Evolutionary conservation across 2,888 invertebrate genomes (phyloP), one percentile per base, ranked within the genome.

Genomic region (Trachelus stipa): DNA sequence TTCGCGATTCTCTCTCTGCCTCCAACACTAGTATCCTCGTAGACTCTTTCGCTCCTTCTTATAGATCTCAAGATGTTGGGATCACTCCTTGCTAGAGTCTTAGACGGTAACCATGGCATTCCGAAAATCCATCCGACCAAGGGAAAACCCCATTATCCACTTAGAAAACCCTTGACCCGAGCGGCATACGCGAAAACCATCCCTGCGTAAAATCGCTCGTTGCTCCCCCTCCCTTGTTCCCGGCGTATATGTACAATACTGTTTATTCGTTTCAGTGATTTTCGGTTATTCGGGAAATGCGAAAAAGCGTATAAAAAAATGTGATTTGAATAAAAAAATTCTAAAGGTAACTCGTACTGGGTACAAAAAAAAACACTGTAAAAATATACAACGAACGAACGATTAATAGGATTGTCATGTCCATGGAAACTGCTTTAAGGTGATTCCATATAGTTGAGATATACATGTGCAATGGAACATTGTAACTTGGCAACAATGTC

Each of bases 31-130:
- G 3, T 3, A 33, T 23, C 56, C 11, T 23, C 68, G 71, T 56
- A 37, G 30, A 76, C 31, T 37, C 56, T 56, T 37, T 78, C 76
- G 73, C 78, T 77, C 73, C 34, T 37, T 34, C n/a, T 77, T 68
- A 15, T 2, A 56, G 23, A 56, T 56, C 23, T 56, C 56, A 56
- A 56, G 56, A 56, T 75, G 69, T 4, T 69, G 33, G 31, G 31
- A 15, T 69, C 76, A 34, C 73, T 76, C 23, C 31, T 69, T n/a
- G 12, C 40, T 76, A 6, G 23, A 71, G 31, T 12, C 34, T 71
- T 71, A 31, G 30, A 34, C 30, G 23, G 34, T 34, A 34, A 34
- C 71, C 71, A 56, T 56, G 56, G 23, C 23, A 33, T 71, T 71
- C 71, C 71, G 71, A 71, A 71, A 71, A 71, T 71, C 34, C 71